Base-by-base conservation (phyloP, 2,113 vertebrate species). In the Alouatta palliata region DNA sequence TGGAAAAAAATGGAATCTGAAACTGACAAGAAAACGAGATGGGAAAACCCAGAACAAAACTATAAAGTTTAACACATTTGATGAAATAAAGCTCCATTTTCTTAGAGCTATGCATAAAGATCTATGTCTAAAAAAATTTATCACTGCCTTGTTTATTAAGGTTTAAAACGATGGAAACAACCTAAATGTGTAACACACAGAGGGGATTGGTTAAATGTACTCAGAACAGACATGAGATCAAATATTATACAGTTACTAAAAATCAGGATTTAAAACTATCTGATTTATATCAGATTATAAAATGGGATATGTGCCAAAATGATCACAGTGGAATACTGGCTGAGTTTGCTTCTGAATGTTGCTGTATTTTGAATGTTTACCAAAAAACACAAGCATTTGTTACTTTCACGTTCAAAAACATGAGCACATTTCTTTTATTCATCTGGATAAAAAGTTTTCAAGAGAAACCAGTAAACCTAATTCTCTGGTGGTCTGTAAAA, bases 11-110 rank as follows among this genome's bases (percentile, higher is more conserved):
- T 13, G 25, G 27, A 66, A 91, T 56, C 30, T 19, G 17, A 88
- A 91, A 61, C 45, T 76, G 45, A 13, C 43, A 54, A 17, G 23
- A 87, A 80, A 97, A 95, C 23, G 37, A 80, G 49, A 88, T 70
- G 40, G 77, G 75, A 88, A 94, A 83, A 84, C 76, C 27, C 3
- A 12, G 17, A 13, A 70, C 8, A 61, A 61, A 68, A 76, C 20
- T 84, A 20, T 23, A 85, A n/a, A 87, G 71, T 83, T 94, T 61
- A 92, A 93, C 71, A 61, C 45, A 91, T 54, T 90, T 91, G 11
- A 35, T 66, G 30, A 75, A 85, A 80, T 49, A 68, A 86, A 91
- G 90, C 32, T 85, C 71, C 30, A 40, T 91, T 93, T 95, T 68
- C 87, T 86, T 94, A n/a, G 40, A 87, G 61, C 19, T 49, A 54